A percentile compares a stretch with the other conserved stretches of the same genome.
These are phyloP conservation scores for Athetis lepigone DNA, from an alignment of 2,888 invertebrate species.

Conservation along the genomic window DNA sequence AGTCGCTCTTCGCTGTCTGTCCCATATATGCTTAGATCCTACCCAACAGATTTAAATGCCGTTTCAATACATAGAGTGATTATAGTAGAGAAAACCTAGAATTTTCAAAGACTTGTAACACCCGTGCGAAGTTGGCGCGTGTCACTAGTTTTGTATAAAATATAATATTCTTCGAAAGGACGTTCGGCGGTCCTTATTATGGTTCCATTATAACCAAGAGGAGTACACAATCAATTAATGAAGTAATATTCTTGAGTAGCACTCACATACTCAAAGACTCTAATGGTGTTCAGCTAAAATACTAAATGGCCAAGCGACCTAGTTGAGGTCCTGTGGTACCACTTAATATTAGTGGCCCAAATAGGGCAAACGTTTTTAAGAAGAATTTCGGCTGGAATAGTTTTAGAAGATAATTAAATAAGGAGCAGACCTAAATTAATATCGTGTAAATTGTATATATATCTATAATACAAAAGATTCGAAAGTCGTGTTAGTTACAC, in stretches of 20 bases:
- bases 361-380: not conserved
- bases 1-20: no score
- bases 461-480: no score
- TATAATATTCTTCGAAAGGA: not conserved
- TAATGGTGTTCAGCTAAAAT: not conserved
- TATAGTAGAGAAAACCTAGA: no score
- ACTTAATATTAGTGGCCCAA: not conserved
- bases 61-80: no score
- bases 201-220: not conserved
- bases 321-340: conserved; percentile 25
- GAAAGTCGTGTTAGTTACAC: no score
- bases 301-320: conserved; percentile 32
- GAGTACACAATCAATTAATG: not conserved
- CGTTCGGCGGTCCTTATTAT: not conserved
- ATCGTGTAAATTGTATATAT: no score
- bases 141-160: not conserved
- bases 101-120: no score
- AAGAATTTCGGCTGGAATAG: not conserved
- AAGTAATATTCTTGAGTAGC: conserved; percentile 21
- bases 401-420: no score
- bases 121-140: no score
- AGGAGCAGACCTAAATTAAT: no score
- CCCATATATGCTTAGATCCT: no score
- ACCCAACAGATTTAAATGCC: no score
- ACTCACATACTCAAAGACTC: conserved; percentile 28